Conservation (phyloP, 2,113 vertebrate genomes). For the Hippocampus comes region DNA sequence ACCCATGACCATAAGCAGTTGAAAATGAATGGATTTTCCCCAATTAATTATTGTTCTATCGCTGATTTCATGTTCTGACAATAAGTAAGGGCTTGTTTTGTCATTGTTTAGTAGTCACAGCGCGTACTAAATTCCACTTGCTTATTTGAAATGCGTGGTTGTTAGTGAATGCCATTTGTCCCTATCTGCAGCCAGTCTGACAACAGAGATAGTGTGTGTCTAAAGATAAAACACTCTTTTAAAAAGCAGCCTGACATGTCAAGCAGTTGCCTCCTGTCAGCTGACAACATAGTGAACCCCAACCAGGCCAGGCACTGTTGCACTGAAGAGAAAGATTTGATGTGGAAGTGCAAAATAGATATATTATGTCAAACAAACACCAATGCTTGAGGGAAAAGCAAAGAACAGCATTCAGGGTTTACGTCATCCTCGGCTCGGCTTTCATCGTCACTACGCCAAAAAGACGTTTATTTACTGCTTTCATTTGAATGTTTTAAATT, state of each 20-base stretch:
- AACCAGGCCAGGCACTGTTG: background rate
- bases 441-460: background rate
- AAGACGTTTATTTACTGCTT: background rate
- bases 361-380: too few species aligned
- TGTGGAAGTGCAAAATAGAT: background rate
- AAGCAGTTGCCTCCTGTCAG: constrained; percentile 14
- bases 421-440: background rate
- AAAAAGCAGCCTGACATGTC: constrained; percentile 27
- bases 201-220: constrained; percentile 10
- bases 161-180: constrained; percentile 37
- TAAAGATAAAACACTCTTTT: constrained; percentile 56
- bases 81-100: background rate
- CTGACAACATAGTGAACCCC: background rate
- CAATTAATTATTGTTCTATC: background rate
- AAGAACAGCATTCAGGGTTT: background rate
- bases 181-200: constrained; percentile 16
- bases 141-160: background rate
- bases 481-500: background rate
- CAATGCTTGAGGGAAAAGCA: background rate
- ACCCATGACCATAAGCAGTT: too few species aligned
- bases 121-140: background rate
- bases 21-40: background rate
- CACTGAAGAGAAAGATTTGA: background rate
- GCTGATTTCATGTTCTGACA: background rate
- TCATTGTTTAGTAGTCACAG: background rate